Evolutionary conservation across 2,113 vertebrate genomes (phyloP).

Genomic region (Balaenoptera acutorostrata): DNA sequence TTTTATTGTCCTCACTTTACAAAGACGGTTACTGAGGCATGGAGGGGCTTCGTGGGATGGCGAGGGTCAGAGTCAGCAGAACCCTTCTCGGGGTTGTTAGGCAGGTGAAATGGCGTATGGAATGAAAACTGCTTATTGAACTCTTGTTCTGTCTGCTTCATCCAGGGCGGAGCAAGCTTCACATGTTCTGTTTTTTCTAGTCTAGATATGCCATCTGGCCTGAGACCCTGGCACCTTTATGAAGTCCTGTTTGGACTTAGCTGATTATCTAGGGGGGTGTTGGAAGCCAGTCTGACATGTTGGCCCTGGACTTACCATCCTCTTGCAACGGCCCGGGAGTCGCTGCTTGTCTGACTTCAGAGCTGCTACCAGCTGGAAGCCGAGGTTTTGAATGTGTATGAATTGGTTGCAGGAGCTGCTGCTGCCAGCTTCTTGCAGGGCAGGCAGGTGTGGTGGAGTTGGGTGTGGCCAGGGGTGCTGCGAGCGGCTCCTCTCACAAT

Average conservation of each 20-base stretch:
- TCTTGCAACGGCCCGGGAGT: background rate
- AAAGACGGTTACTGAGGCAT: background rate
- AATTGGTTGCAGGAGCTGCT: background rate
- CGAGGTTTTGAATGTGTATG: background rate
- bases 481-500: background rate
- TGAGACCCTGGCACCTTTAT: background rate
- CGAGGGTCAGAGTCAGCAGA: background rate
- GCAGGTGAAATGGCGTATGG: background rate
- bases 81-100: background rate
- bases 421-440: background rate
- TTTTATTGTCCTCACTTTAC: background rate
- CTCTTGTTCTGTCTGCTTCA: background rate
- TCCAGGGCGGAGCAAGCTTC: background rate
- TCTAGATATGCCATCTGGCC: slow-evolving; percentile 2
- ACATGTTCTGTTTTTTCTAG: background rate
- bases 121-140: background rate
- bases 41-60: background rate
- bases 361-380: slow-evolving; percentile 33
- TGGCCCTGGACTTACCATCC: background rate
- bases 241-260: background rate
- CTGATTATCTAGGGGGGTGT: background rate
- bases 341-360: slow-evolving; percentile 30
- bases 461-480: background rate
- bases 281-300: background rate
- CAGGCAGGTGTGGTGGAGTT: background rate